These are phyloP conservation scores for Metopolophium dirhodum DNA, from an alignment of 1,140 invertebrate genomes.

Conservation along the genomic window DNA sequence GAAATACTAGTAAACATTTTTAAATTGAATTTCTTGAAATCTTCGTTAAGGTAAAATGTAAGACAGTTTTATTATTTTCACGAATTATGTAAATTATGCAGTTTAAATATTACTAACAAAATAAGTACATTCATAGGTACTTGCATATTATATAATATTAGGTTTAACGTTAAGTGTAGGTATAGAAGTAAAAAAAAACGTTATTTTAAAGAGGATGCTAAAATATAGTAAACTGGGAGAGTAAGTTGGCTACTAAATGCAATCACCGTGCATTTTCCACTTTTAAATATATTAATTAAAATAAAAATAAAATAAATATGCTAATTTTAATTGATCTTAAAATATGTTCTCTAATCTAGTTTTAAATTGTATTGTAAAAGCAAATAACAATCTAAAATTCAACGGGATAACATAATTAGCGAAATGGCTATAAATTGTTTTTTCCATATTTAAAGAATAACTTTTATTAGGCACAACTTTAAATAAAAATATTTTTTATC, in stretches of 20 bases:
- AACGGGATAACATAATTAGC: background rate
- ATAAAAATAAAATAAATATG: background rate
- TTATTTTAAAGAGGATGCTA: background rate
- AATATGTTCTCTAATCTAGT: background rate
- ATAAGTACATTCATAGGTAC: background rate
- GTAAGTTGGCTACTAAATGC: background rate
- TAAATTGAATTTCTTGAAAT: background rate
- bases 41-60: background rate
- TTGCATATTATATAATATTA: background rate
- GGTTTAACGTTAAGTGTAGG: background rate
- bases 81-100: background rate
- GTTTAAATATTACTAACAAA: background rate
- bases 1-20: background rate
- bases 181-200: background rate
- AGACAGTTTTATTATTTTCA: background rate
- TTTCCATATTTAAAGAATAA: background rate
- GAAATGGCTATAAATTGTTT: background rate
- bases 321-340: background rate
- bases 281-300: background rate
- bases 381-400: background rate
- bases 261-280: background rate
- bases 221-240: background rate
- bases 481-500: background rate
- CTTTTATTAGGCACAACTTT: background rate
- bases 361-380: background rate